Conservation (phyloP, 2,888 invertebrate genomes). For the Cremastinae sp. region DNA sequence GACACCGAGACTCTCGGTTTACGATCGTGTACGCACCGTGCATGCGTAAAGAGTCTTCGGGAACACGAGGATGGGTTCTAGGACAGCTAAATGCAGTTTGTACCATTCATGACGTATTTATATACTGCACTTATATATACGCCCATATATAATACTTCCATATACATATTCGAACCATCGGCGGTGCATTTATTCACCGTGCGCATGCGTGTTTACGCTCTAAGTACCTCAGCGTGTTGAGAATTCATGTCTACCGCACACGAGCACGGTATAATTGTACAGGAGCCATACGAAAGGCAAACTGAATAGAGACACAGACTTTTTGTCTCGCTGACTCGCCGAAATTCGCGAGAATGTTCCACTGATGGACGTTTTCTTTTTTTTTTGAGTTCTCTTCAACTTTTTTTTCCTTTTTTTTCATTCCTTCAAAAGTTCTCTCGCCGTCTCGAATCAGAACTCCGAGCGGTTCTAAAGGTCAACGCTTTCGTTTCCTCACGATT, state of each 20-base stretch:
- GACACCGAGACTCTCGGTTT: conserved; percentile 23
- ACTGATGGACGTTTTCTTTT: background rate
- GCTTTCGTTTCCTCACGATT: background rate
- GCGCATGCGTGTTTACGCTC: conserved; percentile 55
- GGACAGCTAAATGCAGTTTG: conserved; percentile 42
- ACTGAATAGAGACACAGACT: no score
- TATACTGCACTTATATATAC: no score
- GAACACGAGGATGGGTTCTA: conserved; percentile 41
- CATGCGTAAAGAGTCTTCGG: conserved; percentile 47
- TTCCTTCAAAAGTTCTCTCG: background rate
- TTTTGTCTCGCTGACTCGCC: no score
- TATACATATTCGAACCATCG: background rate
- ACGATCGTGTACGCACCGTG: conserved; percentile 45
- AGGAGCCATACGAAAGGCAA: background rate
- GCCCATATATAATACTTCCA: background rate
- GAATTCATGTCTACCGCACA: conserved; percentile 8
- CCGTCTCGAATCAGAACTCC: background rate
- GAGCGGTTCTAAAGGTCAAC: conserved; percentile 16
- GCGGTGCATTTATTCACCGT: conserved; percentile 53
- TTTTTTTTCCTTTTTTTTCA: background rate
- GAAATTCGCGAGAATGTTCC: background rate
- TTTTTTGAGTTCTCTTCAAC: no score
- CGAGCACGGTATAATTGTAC: background rate
- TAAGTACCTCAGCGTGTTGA: conserved; percentile 31
- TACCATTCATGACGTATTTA: conserved; percentile 5